Conservation (phyloP, 2,888 invertebrate species). For the Andrena bucephala region DNA sequence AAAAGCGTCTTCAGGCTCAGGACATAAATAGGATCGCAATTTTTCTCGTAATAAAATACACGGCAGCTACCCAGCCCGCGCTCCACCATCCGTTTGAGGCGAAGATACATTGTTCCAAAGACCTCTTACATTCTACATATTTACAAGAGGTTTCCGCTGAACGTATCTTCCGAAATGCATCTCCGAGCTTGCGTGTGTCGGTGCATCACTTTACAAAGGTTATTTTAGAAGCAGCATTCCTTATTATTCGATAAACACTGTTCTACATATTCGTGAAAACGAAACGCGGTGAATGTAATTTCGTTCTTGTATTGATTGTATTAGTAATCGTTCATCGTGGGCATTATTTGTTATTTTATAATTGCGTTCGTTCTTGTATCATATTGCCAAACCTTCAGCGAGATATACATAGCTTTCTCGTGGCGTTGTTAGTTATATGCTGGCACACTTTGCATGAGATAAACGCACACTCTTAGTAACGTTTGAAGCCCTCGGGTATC, state of each 20-base stretch:
- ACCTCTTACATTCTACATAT: neutral
- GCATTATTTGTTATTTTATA: neutral
- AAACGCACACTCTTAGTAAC: neutral
- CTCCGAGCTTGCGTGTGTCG: neutral
- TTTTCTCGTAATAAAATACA: conserved; percentile 47
- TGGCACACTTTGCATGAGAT: neutral
- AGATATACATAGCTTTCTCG: neutral
- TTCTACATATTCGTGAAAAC: too few relatives aligned
- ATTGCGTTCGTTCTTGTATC: neutral
- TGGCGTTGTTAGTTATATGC: neutral
- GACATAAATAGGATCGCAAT: conserved; percentile 47
- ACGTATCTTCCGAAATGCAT: neutral
- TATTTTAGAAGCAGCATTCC: too few relatives aligned
- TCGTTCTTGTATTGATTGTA: neutral
- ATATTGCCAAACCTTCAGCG: neutral
- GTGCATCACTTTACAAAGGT: neutral
- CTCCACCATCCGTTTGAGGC: conserved; percentile 19
- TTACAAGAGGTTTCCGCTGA: neutral
- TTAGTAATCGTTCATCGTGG: neutral
- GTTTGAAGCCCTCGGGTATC: neutral
- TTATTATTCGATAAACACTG: too few relatives aligned
- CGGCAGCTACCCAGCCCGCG: conserved; percentile 18
- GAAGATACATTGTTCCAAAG: neutral
- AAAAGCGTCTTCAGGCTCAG: conserved; percentile 47
- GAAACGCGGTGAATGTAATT: neutral